Evolutionary conservation across 2,888 invertebrate species (phyloP).

Genomic region (Oscheius sp.): DNA sequence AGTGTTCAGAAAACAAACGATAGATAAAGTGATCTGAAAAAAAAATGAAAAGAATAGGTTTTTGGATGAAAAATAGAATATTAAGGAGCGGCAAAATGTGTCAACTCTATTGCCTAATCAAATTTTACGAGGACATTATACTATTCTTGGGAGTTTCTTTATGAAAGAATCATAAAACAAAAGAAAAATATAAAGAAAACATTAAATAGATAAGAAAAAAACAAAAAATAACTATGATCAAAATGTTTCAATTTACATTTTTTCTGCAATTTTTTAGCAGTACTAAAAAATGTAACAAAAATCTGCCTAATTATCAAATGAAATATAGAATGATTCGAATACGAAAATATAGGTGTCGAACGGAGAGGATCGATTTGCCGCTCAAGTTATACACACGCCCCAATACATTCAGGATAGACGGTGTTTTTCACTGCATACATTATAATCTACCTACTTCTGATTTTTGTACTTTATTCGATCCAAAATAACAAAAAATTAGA

Average conservation of each 20-base stretch:
- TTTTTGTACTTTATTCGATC: not conserved
- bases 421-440: not conserved
- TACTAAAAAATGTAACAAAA: too few relatives aligned
- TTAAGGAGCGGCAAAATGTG: too few relatives aligned
- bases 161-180: too few relatives aligned
- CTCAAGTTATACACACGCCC: conserved; percentile 16
- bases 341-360: not conserved
- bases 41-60: not conserved
- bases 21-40: not conserved
- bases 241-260: too few relatives aligned
- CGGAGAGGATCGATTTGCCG: conserved; percentile 23
- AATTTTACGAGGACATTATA: too few relatives aligned
- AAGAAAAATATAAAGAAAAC: too few relatives aligned
- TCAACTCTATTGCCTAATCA: too few relatives aligned
- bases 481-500: not conserved
- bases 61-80: not conserved
- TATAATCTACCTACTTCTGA: not conserved
- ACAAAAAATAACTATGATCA: too few relatives aligned
- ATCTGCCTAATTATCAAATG: not conserved
- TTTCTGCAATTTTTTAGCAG: too few relatives aligned
- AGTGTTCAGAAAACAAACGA: too few relatives aligned
- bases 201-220: too few relatives aligned
- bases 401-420: not conserved
- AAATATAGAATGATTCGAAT: not conserved
- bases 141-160: too few relatives aligned